These are phyloP conservation scores for Synergus japonicus DNA, from an alignment of 2,888 invertebrate species.

Conservation along the genomic window DNA sequence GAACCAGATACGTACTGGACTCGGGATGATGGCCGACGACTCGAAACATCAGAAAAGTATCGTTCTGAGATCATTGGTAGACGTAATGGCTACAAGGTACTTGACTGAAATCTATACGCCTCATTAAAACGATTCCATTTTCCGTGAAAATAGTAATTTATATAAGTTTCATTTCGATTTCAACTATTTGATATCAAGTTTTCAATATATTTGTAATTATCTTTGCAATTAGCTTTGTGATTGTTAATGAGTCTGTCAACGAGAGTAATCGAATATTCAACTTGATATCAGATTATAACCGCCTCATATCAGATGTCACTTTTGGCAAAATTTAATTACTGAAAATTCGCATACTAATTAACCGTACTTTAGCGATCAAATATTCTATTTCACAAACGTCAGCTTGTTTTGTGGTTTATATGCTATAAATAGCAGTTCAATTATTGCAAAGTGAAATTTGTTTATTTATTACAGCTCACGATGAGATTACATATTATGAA, in stretches of 20 bases:
- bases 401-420: not conserved
- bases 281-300: conserved; percentile 10
- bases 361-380: not conserved
- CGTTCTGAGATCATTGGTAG: conserved; percentile 80
- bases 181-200: not conserved
- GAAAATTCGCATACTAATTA: conserved; percentile 5
- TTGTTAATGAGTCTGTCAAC: not conserved
- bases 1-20: conserved; percentile 93
- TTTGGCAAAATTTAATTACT: conserved; percentile 23
- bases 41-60: conserved; percentile 84
- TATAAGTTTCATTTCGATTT: too few species aligned
- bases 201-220: not conserved
- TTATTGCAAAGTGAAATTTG: not conserved
- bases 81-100: conserved; percentile 78
- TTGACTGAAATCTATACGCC: conserved; percentile 28
- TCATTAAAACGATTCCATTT: not conserved
- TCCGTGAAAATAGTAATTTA: too few species aligned
- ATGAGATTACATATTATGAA: conserved; percentile 89
- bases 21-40: conserved; percentile 84
- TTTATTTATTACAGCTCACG: conserved; percentile 79
- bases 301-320: conserved; percentile 17
- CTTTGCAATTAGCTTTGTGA: not conserved
- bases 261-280: conserved; percentile 2
- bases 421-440: not conserved
- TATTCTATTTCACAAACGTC: not conserved